Conservation (phyloP, 1,140 invertebrate species). For the Liolophura sinensis region DNA sequence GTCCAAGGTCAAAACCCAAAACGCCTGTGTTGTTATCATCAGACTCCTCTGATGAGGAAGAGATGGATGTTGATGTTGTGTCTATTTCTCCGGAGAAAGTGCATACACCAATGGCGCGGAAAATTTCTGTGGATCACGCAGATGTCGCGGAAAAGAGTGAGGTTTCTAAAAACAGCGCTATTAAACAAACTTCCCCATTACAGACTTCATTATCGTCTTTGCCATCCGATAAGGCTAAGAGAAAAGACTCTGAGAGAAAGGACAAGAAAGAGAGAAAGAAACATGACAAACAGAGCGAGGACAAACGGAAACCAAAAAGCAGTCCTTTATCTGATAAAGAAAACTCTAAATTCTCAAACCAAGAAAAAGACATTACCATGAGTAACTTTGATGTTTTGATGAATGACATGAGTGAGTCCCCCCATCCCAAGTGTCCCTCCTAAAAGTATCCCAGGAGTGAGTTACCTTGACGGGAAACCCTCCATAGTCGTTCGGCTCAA, state of each 20-base stretch:
- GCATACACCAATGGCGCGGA: constrained; percentile 5
- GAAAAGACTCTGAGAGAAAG: constrained; percentile 11
- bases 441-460: constrained; percentile 5
- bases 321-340: constrained; percentile 1
- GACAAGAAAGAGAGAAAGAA: constrained; percentile 12
- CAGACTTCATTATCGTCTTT: constrained; percentile 4
- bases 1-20: too few species aligned
- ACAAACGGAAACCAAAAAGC: background rate
- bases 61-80: constrained; percentile 14
- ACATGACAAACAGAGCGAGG: constrained; percentile 2
- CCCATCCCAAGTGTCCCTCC: constrained; percentile 17
- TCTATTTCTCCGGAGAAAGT: constrained; percentile 15
- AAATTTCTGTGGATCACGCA: constrained; percentile 4
- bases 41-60: constrained; percentile 9
- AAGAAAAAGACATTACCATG: constrained; percentile 7
- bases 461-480: constrained; percentile 12
- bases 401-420: constrained; percentile 6
- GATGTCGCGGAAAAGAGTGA: constrained; percentile 2
- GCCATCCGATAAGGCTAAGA: constrained; percentile 7
- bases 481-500: constrained; percentile 13
- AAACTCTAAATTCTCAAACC: constrained; percentile 5
- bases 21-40: too few species aligned
- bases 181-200: background rate
- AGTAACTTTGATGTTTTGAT: constrained; percentile 16
- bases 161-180: constrained; percentile 5